Evolutionary conservation across 2,113 vertebrate species (phyloP).

Genomic region (Poeciliopsis prolifica): DNA sequence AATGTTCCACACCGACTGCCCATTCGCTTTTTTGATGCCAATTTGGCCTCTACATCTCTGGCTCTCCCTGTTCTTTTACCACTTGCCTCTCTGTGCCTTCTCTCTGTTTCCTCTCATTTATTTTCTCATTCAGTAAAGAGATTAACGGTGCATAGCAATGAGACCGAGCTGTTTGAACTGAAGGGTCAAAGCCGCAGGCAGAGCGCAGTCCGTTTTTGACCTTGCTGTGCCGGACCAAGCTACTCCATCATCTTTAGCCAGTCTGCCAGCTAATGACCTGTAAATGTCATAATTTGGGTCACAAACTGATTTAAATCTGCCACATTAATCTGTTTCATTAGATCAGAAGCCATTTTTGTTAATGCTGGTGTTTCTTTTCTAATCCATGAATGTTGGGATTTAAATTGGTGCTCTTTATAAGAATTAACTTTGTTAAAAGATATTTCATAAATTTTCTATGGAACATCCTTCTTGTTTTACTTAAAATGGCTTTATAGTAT

Average conservation of each 20-base stretch:
- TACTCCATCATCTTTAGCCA: slow-evolving; percentile 37
- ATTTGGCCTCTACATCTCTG: slow-evolving; percentile 12
- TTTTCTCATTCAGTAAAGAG: slow-evolving; percentile 30
- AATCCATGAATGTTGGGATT: slow-evolving; percentile 9
- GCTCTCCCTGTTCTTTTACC: slow-evolving; percentile 1
- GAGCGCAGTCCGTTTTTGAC: slow-evolving; percentile 38
- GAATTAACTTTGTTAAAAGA: too few relatives aligned
- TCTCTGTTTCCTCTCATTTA: slow-evolving; percentile 40
- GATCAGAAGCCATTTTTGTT: slow-evolving; percentile 26
- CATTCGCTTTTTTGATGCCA: slow-evolving; percentile 15
- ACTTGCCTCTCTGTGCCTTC: slow-evolving; percentile 3
- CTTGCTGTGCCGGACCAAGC: slow-evolving; percentile 44
- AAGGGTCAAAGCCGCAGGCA: slow-evolving; percentile 41
- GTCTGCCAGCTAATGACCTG: slow-evolving; percentile 46
- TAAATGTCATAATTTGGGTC: slow-evolving; percentile 48
- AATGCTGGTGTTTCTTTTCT: slow-evolving; percentile 6
- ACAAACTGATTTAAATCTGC: slow-evolving; percentile 37
- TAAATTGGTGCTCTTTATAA: not conserved
- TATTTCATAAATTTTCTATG: not conserved
- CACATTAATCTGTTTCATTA: slow-evolving; percentile 56
- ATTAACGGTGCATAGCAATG: slow-evolving; percentile 56
- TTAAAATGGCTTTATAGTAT: slow-evolving; percentile 11
- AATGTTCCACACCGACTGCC: slow-evolving; percentile 32
- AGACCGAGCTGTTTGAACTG: slow-evolving; percentile 45
- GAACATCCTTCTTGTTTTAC: too few relatives aligned